These are phyloP conservation scores for Apocheima hispidaria DNA, from an alignment of 2,888 invertebrate species.

Conservation along the genomic window DNA sequence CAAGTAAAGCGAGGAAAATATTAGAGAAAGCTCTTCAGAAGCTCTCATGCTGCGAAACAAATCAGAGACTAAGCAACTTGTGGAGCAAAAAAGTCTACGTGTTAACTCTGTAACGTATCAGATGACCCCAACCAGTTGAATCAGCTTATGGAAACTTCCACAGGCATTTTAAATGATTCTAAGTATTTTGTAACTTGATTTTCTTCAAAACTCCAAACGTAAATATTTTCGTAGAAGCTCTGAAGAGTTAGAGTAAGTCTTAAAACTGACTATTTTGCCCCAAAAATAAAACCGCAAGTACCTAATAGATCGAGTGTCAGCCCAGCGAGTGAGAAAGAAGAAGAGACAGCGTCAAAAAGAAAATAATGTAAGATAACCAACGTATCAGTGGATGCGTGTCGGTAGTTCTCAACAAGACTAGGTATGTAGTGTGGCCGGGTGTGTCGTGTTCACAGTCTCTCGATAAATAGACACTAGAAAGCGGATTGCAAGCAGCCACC, in stretches of 20 bases:
- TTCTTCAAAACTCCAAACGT: constrained; percentile 3
- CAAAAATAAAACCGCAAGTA: constrained; percentile 38
- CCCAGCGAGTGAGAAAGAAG: constrained; percentile 42
- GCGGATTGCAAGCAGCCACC: constrained; percentile 51
- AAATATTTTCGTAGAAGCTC: constrained; percentile 1
- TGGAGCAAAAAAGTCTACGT: constrained; percentile 45
- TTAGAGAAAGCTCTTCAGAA: constrained; percentile 42
- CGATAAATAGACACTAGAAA: constrained; percentile 46
- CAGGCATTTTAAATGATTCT: background rate
- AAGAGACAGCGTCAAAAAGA: constrained; percentile 37
- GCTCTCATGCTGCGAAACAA: constrained; percentile 46
- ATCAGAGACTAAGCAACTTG: constrained; percentile 37
- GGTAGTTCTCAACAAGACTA: constrained; percentile 44
- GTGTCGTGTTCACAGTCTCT: constrained; percentile 47
- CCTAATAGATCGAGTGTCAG: constrained; percentile 36
- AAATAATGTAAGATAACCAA: constrained; percentile 42
- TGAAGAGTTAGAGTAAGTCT: constrained; percentile 5
- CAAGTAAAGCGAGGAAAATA: constrained; percentile 48
- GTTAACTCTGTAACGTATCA: constrained; percentile 29
- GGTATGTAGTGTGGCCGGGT: constrained; percentile 50
- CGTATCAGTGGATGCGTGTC: constrained; percentile 47
- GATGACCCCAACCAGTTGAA: background rate
- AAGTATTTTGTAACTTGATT: background rate
- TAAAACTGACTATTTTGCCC: constrained; percentile 41
- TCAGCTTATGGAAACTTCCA: background rate